These are phyloP conservation scores for Odontocolon sp. DNA, from an alignment of 2,888 invertebrate genomes.

Conservation along the genomic window DNA sequence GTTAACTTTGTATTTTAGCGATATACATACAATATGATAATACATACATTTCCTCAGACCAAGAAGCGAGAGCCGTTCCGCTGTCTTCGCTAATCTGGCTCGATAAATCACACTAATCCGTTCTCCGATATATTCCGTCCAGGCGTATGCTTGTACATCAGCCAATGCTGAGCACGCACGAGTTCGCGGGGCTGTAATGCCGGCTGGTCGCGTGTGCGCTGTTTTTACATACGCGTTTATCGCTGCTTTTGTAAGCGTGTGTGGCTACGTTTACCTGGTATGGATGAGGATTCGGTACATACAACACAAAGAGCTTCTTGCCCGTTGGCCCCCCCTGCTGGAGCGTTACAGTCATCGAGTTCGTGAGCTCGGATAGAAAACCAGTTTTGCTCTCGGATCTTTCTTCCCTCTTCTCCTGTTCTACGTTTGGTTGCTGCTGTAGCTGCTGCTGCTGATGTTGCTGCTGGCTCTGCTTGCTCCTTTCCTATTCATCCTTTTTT, in stretches of 20 bases:
- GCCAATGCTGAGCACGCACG: not conserved
- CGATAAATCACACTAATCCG: conserved; percentile 59
- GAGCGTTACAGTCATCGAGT: conserved; percentile 43
- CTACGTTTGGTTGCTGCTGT: conserved; percentile 41
- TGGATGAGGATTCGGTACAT: conserved; percentile 14
- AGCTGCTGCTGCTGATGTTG: conserved; percentile 33
- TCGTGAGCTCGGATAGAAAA: conserved; percentile 56
- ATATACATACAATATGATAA: not conserved
- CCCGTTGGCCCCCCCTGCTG: not conserved
- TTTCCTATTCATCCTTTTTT: conserved; percentile 60
- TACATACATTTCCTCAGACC: not conserved
- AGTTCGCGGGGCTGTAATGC: conserved; percentile 13
- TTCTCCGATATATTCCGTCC: conserved; percentile 24
- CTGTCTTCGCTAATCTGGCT: conserved; percentile 50
- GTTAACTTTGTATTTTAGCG: not conserved
- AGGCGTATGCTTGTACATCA: not conserved
- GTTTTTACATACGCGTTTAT: conserved; percentile 33
- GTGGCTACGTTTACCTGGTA: not conserved
- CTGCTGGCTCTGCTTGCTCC: conserved; percentile 22
- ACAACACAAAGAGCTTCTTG: conserved; percentile 35
- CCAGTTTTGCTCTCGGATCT: conserved; percentile 57
- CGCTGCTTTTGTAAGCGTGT: not conserved
- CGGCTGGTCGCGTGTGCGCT: conserved; percentile 26
- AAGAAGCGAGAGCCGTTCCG: not conserved
- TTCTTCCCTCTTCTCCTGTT: conserved; percentile 18